Evolutionary conservation across 2,888 invertebrate genomes (phyloP).

Genomic region (Sinhomidia bicolor): DNA sequence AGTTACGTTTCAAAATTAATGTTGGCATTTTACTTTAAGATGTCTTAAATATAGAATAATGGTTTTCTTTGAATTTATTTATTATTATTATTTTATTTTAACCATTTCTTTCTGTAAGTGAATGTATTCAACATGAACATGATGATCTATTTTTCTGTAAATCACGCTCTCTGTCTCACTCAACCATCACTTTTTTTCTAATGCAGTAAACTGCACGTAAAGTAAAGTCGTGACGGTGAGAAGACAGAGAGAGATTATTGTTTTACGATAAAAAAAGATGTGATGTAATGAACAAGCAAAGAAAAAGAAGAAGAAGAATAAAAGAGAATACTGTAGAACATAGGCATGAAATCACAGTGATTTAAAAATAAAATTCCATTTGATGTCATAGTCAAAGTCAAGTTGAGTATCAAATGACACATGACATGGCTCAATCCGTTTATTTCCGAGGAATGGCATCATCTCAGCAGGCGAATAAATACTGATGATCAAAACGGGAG

Average conservation of each 20-base stretch:
- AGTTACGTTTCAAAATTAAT: too few relatives aligned
- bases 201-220: neutral
- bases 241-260: constrained; percentile 25
- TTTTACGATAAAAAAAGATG: constrained; percentile 13
- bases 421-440: constrained; percentile 51
- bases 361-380: constrained; percentile 50
- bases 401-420: constrained; percentile 13
- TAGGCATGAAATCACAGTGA: neutral
- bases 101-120: neutral
- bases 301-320: neutral
- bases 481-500: neutral
- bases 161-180: constrained; percentile 47
- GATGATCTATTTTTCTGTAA: constrained; percentile 49
- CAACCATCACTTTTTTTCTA: constrained; percentile 13
- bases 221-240: constrained; percentile 18
- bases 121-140: constrained; percentile 24
- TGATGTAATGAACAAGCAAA: constrained; percentile 13
- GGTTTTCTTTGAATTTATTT: constrained; percentile 14
- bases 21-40: neutral
- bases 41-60: neutral
- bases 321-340: neutral
- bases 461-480: constrained; percentile 52
- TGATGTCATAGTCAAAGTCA: constrained; percentile 53
- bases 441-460: constrained; percentile 2
- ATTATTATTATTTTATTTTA: neutral